A percentile compares a stretch with the other conserved stretches of the same genome.
phyloP scores from a whole-genome alignment of 2,797 vertebrate genomes.

The Oreortyx pictus region DNA sequence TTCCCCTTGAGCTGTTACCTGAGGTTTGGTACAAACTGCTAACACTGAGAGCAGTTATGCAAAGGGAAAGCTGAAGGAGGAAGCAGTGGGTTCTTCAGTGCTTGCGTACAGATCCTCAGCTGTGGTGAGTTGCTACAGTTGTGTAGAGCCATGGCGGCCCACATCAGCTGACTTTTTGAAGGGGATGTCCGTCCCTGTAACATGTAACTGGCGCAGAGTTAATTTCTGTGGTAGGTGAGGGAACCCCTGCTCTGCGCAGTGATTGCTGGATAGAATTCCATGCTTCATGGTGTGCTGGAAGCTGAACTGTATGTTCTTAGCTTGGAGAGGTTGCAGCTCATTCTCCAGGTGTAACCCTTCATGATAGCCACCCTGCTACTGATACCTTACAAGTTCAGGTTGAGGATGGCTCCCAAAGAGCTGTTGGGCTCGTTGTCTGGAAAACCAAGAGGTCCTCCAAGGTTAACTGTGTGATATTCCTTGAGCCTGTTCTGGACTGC shows the following conservation, averaged over 20 bases:
- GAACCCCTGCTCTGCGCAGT: fast-evolving
- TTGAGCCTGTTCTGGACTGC: not conserved
- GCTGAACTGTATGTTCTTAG: not conserved
- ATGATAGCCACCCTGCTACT: fast-evolving
- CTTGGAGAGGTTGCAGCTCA: not conserved
- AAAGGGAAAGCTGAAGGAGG: not conserved
- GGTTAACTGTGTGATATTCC: fast-evolving
- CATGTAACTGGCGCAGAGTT: not conserved
- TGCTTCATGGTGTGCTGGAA: not conserved
- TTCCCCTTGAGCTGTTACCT: not conserved
- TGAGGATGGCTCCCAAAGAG: not conserved
- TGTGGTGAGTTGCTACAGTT: not conserved
- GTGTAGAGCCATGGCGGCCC: not conserved
- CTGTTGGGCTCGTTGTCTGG: not conserved
- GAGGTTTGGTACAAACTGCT: not conserved
- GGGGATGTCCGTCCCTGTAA: not conserved
- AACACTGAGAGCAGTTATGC: not conserved
- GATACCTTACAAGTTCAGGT: not conserved
- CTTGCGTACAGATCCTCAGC: not conserved
- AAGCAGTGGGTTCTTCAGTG: not conserved
- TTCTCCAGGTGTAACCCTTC: not conserved
- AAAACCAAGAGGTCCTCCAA: not conserved
- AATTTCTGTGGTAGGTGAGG: not conserved
- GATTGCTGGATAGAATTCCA: not conserved
- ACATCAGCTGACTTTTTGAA: not conserved